A percentile compares a stretch with the other conserved stretches of the same genome.
Conservation (phyloP, 2,113 vertebrate species). For the Gallinago undulata region DNA sequence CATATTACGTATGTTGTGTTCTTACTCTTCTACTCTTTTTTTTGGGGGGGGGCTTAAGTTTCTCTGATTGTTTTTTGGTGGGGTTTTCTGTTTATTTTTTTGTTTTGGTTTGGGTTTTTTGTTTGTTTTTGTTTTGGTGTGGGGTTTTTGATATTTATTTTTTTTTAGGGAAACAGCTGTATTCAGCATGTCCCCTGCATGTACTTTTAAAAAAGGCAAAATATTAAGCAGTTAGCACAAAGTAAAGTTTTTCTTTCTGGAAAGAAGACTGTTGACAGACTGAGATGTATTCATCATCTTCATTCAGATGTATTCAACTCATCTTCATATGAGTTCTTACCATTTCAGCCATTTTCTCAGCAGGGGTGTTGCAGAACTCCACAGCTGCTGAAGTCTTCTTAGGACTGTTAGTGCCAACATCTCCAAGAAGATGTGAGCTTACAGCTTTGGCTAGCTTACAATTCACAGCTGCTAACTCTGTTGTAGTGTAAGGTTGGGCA, state of each 20-base stretch:
- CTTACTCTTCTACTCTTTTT: not conserved
- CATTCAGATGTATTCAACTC: no score
- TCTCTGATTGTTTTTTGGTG: not conserved
- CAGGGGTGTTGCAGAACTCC: constrained; percentile 88
- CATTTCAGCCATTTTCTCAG: constrained; percentile 97
- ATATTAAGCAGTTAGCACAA: not conserved
- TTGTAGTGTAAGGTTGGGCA: constrained; percentile 84
- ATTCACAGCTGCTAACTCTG: constrained; percentile 87
- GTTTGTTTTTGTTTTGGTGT: no score
- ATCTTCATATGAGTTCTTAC: constrained; percentile 78
- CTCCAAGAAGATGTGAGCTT: constrained; percentile 89
- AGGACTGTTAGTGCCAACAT: constrained; percentile 63
- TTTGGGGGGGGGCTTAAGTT: not conserved
- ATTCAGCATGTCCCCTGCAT: not conserved
- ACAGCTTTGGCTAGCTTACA: constrained; percentile 87
- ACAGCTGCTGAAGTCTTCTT: constrained; percentile 69
- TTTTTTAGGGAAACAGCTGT: not conserved
- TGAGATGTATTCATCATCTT: no score
- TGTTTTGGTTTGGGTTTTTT: no score
- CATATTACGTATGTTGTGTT: not conserved
- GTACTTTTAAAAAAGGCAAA: not conserved
- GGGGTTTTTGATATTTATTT: not conserved
- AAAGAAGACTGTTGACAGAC: not conserved
- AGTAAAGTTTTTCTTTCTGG: not conserved
- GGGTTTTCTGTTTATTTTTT: not conserved